phyloP scores from a whole-genome alignment of 2,888 invertebrate genomes.

The Troides oblongomaculatus region DNA sequence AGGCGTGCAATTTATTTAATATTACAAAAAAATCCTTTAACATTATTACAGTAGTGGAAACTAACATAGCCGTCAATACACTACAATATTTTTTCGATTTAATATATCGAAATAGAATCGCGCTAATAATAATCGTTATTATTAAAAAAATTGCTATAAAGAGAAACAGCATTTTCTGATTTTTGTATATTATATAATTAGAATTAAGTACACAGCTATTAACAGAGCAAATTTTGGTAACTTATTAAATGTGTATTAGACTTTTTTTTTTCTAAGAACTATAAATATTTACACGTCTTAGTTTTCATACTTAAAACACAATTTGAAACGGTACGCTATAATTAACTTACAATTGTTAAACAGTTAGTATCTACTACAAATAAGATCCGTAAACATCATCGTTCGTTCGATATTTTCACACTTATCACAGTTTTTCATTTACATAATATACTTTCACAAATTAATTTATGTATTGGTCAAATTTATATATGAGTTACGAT shows the following conservation, averaged over 20 bases:
- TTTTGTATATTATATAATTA: slow-evolving; percentile 20
- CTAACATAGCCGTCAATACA: too few relatives aligned
- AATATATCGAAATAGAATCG: not conserved
- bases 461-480: slow-evolving; percentile 50
- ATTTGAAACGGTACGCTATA: slow-evolving; percentile 24
- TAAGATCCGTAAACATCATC: slow-evolving; percentile 39
- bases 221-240: slow-evolving; percentile 44
- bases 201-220: slow-evolving; percentile 50
- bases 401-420: slow-evolving; percentile 46
- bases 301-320: slow-evolving; percentile 9
- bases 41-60: too few relatives aligned
- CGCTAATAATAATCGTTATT: not conserved
- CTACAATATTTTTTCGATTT: too few relatives aligned
- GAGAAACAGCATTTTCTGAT: slow-evolving; percentile 26
- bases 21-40: too few relatives aligned
- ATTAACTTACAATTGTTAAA: slow-evolving; percentile 31
- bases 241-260: slow-evolving; percentile 16
- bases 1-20: too few relatives aligned
- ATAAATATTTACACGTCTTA: slow-evolving; percentile 27
- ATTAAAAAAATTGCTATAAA: not conserved
- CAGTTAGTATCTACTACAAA: slow-evolving; percentile 24
- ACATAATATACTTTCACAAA: slow-evolving; percentile 38
- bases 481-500: slow-evolving; percentile 38
- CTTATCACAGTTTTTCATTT: slow-evolving; percentile 76
- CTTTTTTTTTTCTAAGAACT: slow-evolving; percentile 27